Conservation (phyloP, 2,888 invertebrate genomes). For the Diploptera punctata region DNA sequence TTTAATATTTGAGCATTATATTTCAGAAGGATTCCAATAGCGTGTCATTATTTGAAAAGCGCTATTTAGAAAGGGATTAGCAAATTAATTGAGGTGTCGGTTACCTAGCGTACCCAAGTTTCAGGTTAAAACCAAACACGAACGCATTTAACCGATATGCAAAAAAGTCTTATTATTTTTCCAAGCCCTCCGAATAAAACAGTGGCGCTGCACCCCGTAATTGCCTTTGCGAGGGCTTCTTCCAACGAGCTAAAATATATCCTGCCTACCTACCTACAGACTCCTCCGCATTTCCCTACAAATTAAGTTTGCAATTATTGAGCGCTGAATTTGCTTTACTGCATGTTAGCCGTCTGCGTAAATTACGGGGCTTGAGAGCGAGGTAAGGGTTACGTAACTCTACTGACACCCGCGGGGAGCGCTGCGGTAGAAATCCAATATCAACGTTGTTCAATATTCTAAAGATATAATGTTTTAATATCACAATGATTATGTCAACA, state of each 20-base stretch:
- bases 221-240: background rate
- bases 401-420: background rate
- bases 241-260: background rate
- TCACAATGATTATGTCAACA: too few species aligned
- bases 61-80: too few species aligned
- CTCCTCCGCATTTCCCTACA: conserved; percentile 29
- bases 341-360: conserved; percentile 27
- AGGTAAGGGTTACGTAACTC: conserved; percentile 7
- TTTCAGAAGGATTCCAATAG: too few species aligned
- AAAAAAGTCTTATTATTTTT: conserved; percentile 4
- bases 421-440: too few species aligned
- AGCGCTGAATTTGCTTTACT: conserved; percentile 30
- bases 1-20: too few species aligned
- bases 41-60: too few species aligned
- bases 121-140: background rate
- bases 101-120: too few species aligned
- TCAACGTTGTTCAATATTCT: too few species aligned
- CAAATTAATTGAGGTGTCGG: too few species aligned
- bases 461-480: too few species aligned
- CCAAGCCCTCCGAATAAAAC: background rate
- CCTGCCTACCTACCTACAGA: conserved; percentile 6
- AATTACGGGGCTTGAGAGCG: background rate
- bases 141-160: background rate
- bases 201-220: background rate
- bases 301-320: conserved; percentile 39